phyloP scores from a whole-genome alignment of 1,140 invertebrate species.

The Parasteatoda tepidariorum region DNA sequence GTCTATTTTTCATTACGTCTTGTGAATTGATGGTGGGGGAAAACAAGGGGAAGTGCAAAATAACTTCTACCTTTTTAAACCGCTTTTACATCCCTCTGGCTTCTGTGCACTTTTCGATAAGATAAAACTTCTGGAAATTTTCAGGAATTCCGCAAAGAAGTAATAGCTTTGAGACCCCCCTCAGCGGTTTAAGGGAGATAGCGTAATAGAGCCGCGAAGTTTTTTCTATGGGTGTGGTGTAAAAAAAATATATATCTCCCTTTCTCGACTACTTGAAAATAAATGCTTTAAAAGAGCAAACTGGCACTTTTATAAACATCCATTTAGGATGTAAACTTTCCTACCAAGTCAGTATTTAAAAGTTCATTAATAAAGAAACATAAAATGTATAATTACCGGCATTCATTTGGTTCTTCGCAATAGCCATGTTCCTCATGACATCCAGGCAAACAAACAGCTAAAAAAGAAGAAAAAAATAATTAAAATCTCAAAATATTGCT shows the following conservation, averaged over 20 bases:
- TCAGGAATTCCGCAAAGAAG: constrained; percentile 39
- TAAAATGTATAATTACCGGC: constrained; percentile 83
- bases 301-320: too few species aligned
- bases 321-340: too few species aligned
- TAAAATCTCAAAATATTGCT: not conserved
- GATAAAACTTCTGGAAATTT: constrained; percentile 31
- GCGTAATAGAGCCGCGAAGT: constrained; percentile 4
- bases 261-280: not conserved
- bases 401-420: constrained; percentile 92
- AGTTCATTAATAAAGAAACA: not conserved
- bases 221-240: constrained; percentile 33
- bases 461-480: constrained; percentile 62
- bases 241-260: not conserved
- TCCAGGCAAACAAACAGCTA: constrained; percentile 89
- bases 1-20: constrained; percentile 41
- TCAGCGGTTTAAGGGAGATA: constrained; percentile 28
- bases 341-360: too few species aligned
- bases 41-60: not conserved
- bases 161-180: constrained; percentile 53
- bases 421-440: constrained; percentile 91
- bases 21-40: constrained; percentile 11
- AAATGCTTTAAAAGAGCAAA: not conserved
- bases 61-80: not conserved
- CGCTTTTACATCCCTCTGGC: constrained; percentile 35
- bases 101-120: constrained; percentile 47